Conservation (phyloP, 2,888 invertebrate genomes). For the Caenorhabditis panamensis region DNA sequence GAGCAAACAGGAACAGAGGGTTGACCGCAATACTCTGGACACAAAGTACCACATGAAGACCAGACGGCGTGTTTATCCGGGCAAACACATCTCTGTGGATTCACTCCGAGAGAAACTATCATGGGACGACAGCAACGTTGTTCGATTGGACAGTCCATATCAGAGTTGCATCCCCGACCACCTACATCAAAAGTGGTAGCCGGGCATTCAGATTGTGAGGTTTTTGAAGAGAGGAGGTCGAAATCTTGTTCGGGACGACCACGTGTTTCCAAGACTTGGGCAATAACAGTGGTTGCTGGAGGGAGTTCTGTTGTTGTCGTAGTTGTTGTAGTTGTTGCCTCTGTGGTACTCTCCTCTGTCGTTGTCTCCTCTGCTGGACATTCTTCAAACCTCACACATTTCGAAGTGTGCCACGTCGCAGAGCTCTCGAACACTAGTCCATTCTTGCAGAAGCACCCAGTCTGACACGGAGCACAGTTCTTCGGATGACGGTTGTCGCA, state of each 20-base stretch:
- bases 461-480: constrained; percentile 76
- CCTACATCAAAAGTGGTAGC: constrained; percentile 69
- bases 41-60: constrained; percentile 69
- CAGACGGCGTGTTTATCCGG: constrained; percentile 70
- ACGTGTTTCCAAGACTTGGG: constrained; percentile 19
- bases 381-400: constrained; percentile 69
- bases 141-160: constrained; percentile 69
- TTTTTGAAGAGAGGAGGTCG: constrained; percentile 23
- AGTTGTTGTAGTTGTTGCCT: constrained; percentile 29
- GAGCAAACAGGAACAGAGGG: constrained; percentile 71
- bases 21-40: constrained; percentile 73
- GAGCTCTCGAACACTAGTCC: constrained; percentile 70
- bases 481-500: constrained; percentile 75
- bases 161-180: constrained; percentile 64
- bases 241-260: constrained; percentile 20
- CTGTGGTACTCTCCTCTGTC: not conserved
- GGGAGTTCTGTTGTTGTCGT: constrained; percentile 21
- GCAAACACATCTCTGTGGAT: constrained; percentile 71
- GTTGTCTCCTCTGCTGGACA: constrained; percentile 57
- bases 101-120: constrained; percentile 67
- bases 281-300: constrained; percentile 40
- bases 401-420: constrained; percentile 69
- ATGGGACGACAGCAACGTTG: constrained; percentile 62
- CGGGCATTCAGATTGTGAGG: constrained; percentile 59
- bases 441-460: constrained; percentile 78